Base-by-base conservation (phyloP, 2,888 invertebrate genomes). In the Meliscaeva auricollis region DNA sequence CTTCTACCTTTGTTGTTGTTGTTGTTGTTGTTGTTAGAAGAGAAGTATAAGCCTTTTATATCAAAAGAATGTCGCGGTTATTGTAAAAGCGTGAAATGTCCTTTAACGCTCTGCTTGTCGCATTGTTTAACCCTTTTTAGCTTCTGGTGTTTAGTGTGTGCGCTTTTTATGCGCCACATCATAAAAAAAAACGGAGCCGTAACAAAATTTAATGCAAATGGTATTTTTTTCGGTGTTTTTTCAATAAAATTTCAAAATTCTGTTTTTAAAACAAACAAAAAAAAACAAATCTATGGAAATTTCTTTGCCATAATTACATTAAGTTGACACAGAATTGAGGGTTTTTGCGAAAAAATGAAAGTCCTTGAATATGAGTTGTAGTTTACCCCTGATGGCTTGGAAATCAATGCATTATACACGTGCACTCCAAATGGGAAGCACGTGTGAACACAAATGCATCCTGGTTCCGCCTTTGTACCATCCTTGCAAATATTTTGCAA, bases 401-500 rank as follows among this genome's bases (percentile, higher is more conserved):
- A 30, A 84, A 84, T 80, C 75, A 79, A 75, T 84, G 80, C 84
- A 80, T 15, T 22, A 52, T 52, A 44, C 80, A 85, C 84, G 84
- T 85, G 80, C 80, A 80, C 72, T 62, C 32, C 13, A 76, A 85
- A 84, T 79, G 80, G 80, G 68, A 41, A 76, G 84, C 84, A 85
- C 84, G 84, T 85, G 84, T 85, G 80, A 84, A 68, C 48, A 68
- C 80, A 76, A 85, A 80, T 80, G 84, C 84, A 85, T 80, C 68
- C 46, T 26, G 80, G 66, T 68, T 68, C 68, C 72, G 75, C 72
- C 79, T 76, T 75, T 84, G 66, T 70, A 75, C 64, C 66, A 76
- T 84, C 84, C 84, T 84, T 80, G 84, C 84, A 76, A 85, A 85
- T 85, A 85, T 85, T 50, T 85, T 80, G 66, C 68, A 84, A 80